Percentiles rank a stretch among this genome's conserved stretches.
phyloP scores from a whole-genome alignment of 2,888 invertebrate species.

The Apodemia zela region DNA sequence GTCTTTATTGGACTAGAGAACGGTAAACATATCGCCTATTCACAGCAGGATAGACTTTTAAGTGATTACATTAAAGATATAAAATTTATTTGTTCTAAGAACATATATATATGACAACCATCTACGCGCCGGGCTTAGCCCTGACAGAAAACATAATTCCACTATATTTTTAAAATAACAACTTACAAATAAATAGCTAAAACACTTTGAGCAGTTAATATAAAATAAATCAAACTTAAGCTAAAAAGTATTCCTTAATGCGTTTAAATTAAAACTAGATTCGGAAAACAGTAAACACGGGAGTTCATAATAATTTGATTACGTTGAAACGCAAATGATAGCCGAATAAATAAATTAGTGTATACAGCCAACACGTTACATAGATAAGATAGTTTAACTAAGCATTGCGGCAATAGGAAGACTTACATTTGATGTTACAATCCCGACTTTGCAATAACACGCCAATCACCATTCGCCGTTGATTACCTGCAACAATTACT shows the following conservation, averaged over 20 bases:
- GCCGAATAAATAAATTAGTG: constrained; percentile 25
- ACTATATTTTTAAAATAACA: constrained; percentile 32
- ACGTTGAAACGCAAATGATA: constrained; percentile 18
- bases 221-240: constrained; percentile 26
- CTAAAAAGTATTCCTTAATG: constrained; percentile 20
- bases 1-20: constrained; percentile 70
- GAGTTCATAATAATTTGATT: constrained; percentile 22
- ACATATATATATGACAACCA: constrained; percentile 39
- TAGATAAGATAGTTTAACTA: constrained; percentile 25
- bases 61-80: constrained; percentile 37
- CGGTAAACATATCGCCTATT: constrained; percentile 62
- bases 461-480: constrained; percentile 23
- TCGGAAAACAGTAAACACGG: constrained; percentile 11
- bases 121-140: constrained; percentile 33
- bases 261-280: constrained; percentile 18
- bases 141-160: constrained; percentile 25
- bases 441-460: constrained; percentile 23
- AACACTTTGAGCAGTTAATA: constrained; percentile 35
- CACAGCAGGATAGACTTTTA: constrained; percentile 43
- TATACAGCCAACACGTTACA: constrained; percentile 19
- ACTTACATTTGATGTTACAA: constrained; percentile 32
- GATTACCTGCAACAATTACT: constrained; percentile 24
- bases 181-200: constrained; percentile 36
- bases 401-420: constrained; percentile 32
- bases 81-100: constrained; percentile 56